Evolutionary conservation across 2,113 vertebrate genomes (phyloP), one percentile per base, ranked within the genome.

Genomic region (Oncorhynchus clarkii): DNA sequence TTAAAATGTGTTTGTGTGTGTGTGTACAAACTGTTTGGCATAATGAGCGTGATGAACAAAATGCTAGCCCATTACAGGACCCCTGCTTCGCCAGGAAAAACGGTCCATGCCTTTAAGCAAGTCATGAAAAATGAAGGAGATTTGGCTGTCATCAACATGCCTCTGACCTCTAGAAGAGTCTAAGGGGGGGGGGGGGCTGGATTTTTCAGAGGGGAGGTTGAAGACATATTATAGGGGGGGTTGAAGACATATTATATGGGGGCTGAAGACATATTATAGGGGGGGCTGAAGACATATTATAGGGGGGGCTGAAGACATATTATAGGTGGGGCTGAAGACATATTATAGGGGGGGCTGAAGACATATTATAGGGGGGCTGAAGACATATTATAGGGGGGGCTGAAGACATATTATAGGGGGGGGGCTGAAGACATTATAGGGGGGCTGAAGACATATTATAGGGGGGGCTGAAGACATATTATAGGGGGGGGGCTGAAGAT

Each of bases 111-210:
- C 88, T 89, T 87, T 84, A 89, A 90, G 87, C 87, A 84, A 89
- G 86, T 89, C 87, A 90, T 89, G 89, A 90, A 89, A 88, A 88
- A 89, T 89, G 86, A 88, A 89, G 80, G 79, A 89, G 87, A 82
- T 86, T 88, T 88, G 82, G 82, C 87, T 88, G 86, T 87, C 85
- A 88, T 87, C 78, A 78, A 73, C 80, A 76, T 29, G 71, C 71
- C 74, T 80, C 82, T 87, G 87, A 90, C 89, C 89, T 88, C 80
- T 75, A 86, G 84, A 88, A 81, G 80, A 81, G 78, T 82, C 83
- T 85, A 85, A 18, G 83, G 71, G 78, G 80, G 24, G 22, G 22
- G 22, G 22, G 80, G 89, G 77, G 79, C 80, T 85, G 86, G 83
- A 84, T 88, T 81, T 86, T 88, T 90, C 81, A 88, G 82, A 72